Conservation (phyloP, 2,888 invertebrate species). For the Macrophya alboannulata region DNA sequence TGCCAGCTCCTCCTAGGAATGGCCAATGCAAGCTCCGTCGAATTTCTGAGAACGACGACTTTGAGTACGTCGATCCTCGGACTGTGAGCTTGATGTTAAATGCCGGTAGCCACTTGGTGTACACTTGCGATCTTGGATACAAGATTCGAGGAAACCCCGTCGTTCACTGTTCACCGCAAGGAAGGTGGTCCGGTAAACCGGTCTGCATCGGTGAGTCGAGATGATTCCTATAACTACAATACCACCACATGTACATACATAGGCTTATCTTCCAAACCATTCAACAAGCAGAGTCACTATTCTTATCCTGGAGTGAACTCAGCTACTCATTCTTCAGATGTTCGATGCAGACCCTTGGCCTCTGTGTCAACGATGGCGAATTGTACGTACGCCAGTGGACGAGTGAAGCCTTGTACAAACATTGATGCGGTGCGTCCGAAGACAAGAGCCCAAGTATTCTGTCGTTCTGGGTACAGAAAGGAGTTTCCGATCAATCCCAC, state of each 20-base stretch:
- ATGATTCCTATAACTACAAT: neutral
- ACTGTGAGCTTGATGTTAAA: neutral
- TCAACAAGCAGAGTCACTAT: too few relatives aligned
- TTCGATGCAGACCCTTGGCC: neutral
- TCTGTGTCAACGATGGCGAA: neutral
- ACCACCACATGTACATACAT: neutral
- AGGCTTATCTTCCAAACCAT: neutral
- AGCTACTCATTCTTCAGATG: neutral
- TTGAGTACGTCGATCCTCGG: neutral
- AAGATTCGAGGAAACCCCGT: neutral
- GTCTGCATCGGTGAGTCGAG: conserved; percentile 8
- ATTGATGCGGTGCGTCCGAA: conserved; percentile 63
- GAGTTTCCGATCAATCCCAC: conserved; percentile 61
- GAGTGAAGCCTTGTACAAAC: conserved; percentile 51
- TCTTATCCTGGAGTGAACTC: too few relatives aligned
- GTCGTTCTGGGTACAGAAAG: conserved; percentile 69
- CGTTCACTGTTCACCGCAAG: neutral
- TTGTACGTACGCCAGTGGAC: neutral
- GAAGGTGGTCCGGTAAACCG: neutral
- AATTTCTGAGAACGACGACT: neutral
- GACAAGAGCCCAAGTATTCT: conserved; percentile 69
- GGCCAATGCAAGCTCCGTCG: neutral
- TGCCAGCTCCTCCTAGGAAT: neutral
- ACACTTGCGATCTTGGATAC: neutral
- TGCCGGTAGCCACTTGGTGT: neutral